Evolutionary conservation across 2,888 invertebrate species (phyloP).

Genomic region (Leptinotarsa peninsularis): DNA sequence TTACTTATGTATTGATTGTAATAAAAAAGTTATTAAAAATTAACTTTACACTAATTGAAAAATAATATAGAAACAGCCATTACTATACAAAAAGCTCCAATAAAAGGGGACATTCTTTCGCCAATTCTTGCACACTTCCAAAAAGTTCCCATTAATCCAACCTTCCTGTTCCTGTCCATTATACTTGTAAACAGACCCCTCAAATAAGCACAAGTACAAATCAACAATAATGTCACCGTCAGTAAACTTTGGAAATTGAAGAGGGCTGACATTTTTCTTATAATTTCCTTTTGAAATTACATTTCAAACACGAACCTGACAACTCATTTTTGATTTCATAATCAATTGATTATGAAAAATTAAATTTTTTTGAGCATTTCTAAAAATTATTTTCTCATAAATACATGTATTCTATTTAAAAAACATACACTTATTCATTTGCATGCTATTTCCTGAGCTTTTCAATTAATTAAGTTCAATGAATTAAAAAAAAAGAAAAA

Average conservation of each 20-base stretch:
- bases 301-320: slow-evolving; percentile 7
- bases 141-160: slow-evolving; percentile 94
- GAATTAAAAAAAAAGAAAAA: too few species aligned
- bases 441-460: too few species aligned
- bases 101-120: slow-evolving; percentile 96
- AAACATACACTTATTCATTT: too few species aligned
- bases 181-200: slow-evolving; percentile 91
- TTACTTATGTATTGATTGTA: not conserved
- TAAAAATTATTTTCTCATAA: too few species aligned
- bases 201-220: slow-evolving; percentile 98
- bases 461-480: too few species aligned
- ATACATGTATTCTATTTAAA: too few species aligned
- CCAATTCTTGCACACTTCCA: slow-evolving; percentile 99
- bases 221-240: slow-evolving; percentile 91
- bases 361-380: too few species aligned
- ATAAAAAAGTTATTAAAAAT: slow-evolving; percentile 1
- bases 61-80: slow-evolving; percentile 96
- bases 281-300: not conserved
- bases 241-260: slow-evolving; percentile 99
- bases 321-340: not conserved
- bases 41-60: slow-evolving; percentile 68
- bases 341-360: too few species aligned
- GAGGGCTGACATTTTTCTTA: slow-evolving; percentile 77
- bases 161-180: slow-evolving; percentile 94
- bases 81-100: slow-evolving; percentile 87